A percentile compares a stretch with the other conserved stretches of the same genome.
Conservation (phyloP, 2,888 invertebrate genomes). For the Andrena bucephala region DNA sequence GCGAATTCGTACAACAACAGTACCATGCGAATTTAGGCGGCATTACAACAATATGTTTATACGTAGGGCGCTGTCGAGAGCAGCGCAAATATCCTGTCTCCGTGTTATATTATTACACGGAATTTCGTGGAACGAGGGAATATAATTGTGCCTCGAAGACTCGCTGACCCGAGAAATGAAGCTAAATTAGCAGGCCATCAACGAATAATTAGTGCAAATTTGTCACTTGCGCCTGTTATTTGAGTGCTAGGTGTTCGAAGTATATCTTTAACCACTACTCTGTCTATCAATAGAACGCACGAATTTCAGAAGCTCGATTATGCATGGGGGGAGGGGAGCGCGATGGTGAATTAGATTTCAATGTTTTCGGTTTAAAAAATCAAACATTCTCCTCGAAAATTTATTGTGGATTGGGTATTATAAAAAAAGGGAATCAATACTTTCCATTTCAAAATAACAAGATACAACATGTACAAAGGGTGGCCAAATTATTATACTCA, state of each 20-base stretch:
- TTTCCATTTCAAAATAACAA: too few species aligned
- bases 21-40: conserved; percentile 35
- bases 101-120: conserved; percentile 24
- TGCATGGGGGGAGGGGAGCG: too few species aligned
- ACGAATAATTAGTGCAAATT: conserved; percentile 34
- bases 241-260: background rate
- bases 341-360: too few species aligned
- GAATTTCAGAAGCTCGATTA: too few species aligned
- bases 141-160: conserved; percentile 27
- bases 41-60: conserved; percentile 33
- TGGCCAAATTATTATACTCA: too few species aligned
- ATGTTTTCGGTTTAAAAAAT: too few species aligned
- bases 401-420: too few species aligned
- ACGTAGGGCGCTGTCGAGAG: conserved; percentile 21
- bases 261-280: background rate
- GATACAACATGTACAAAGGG: too few species aligned
- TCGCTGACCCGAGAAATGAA: background rate
- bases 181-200: conserved; percentile 16
- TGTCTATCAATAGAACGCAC: background rate
- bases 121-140: background rate
- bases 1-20: background rate
- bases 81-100: conserved; percentile 52
- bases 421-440: too few species aligned
- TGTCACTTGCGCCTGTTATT: background rate
- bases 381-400: too few species aligned